Evolutionary conservation across 30 jellyfish, hydroid and myxozoan species (phyloP).

Genomic region (Calvadosia cruxmelitensis): DNA sequence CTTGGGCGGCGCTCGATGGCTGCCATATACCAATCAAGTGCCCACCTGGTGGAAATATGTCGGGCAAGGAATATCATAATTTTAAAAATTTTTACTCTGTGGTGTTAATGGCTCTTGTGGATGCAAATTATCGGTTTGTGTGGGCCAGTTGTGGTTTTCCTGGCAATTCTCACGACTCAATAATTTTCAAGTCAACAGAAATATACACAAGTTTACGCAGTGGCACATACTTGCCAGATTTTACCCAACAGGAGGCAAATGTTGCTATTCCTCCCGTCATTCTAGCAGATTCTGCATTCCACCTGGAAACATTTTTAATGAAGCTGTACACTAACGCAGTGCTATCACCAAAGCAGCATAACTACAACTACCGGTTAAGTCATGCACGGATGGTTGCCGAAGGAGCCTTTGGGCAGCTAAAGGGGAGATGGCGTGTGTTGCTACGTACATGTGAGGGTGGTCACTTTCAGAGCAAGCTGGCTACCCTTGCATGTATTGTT

Average conservation of each 20-base stretch:
- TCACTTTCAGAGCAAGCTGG: constrained; percentile 4
- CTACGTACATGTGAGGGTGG: constrained; percentile 19
- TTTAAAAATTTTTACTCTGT: constrained; percentile 20
- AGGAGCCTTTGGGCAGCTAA: constrained; percentile 48
- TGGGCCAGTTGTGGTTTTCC: constrained; percentile 35
- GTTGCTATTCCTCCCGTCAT: constrained; percentile 32
- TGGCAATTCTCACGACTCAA: constrained; percentile 32
- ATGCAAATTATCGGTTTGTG: constrained; percentile 20
- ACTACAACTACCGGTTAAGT: constrained; percentile 31
- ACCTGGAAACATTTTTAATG: constrained; percentile 14
- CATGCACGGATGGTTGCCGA: constrained; percentile 27
- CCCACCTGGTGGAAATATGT: constrained; percentile 36
- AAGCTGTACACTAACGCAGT: constrained; percentile 36
- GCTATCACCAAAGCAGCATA: constrained; percentile 16
- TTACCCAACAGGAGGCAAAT: background rate
- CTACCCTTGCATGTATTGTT: constrained; percentile 39
- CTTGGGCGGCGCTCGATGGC: constrained; percentile 44
- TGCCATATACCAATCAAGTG: constrained; percentile 46
- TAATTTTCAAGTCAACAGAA: constrained; percentile 19
- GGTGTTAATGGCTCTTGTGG: constrained; percentile 25
- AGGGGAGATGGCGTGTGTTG: constrained; percentile 24
- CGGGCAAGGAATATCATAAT: constrained; percentile 36
- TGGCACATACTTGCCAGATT: background rate
- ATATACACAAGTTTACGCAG: constrained; percentile 1
- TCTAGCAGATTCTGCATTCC: constrained; percentile 63